Conservation (phyloP, 1,140 invertebrate genomes). For the Coptotermes formosanus region DNA sequence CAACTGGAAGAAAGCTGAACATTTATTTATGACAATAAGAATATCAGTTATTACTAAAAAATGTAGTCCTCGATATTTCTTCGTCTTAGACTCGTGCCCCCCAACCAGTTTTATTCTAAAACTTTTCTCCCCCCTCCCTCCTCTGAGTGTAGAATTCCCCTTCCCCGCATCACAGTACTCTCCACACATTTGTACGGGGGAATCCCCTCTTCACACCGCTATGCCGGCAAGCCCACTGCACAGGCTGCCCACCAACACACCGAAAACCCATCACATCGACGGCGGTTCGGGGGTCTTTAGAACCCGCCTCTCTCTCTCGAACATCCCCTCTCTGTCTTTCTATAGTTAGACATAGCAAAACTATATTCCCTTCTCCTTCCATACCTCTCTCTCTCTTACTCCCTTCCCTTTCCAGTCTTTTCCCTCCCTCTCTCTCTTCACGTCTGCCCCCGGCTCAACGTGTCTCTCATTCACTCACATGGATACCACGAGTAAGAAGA, state of each 20-base stretch:
- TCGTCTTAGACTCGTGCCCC: background rate
- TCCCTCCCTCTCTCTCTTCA: background rate
- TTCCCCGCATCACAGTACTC: constrained; percentile 1
- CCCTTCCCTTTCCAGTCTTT: background rate
- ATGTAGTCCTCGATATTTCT: background rate
- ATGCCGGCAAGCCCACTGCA: constrained; percentile 3
- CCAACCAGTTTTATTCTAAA: constrained; percentile 18
- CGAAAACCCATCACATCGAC: constrained; percentile 14
- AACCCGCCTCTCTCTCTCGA: constrained; percentile 2
- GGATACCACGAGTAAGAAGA: constrained; percentile 19
- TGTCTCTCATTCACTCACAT: constrained; percentile 20
- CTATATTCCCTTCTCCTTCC: constrained; percentile 46
- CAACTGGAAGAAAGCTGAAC: no score
- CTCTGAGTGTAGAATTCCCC: background rate
- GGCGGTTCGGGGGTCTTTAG: constrained; percentile 6
- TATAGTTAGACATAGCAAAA: constrained; percentile 53
- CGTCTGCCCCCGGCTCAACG: constrained; percentile 3
- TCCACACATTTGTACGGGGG: constrained; percentile 13
- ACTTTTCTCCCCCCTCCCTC: constrained; percentile 25
- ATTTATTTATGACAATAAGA: no score
- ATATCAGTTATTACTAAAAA: no score
- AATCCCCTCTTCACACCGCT: constrained; percentile 16
- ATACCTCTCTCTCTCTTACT: constrained; percentile 37
- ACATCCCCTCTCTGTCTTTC: background rate
- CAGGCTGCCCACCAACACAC: constrained; percentile 6